These are phyloP conservation scores for Hedya salicella DNA, from an alignment of 2,888 invertebrate species.

Conservation along the genomic window DNA sequence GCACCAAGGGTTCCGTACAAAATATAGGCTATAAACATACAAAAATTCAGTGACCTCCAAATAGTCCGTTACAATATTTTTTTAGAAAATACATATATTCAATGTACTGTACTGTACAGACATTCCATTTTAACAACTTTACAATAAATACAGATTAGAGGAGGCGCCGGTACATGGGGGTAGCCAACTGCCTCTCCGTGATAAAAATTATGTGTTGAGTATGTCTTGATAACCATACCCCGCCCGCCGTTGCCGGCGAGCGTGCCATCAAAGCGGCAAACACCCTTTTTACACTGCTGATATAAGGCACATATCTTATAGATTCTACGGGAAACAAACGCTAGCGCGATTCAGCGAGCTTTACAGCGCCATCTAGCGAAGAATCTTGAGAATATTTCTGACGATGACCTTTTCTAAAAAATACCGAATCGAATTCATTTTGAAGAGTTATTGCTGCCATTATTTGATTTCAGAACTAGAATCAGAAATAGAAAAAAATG, in stretches of 20 bases:
- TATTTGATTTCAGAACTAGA: too few relatives aligned
- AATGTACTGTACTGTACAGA: too few relatives aligned
- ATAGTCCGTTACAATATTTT: too few relatives aligned
- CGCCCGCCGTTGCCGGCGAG: slow-evolving; percentile 81
- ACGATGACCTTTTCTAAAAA: not conserved
- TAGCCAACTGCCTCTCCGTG: slow-evolving; percentile 89
- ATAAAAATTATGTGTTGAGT: slow-evolving; percentile 93
- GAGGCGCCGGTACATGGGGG: slow-evolving; percentile 88
- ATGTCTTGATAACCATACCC: slow-evolving; percentile 95
- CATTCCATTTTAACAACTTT: too few relatives aligned
- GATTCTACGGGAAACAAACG: slow-evolving; percentile 28
- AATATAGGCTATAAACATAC: too few relatives aligned
- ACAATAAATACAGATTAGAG: slow-evolving; percentile 48
- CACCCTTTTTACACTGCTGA: slow-evolving; percentile 85
- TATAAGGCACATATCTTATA: not conserved
- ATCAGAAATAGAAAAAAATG: too few relatives aligned
- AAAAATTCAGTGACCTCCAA: too few relatives aligned
- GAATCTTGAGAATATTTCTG: slow-evolving; percentile 15
- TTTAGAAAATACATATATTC: too few relatives aligned
- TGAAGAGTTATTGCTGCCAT: too few relatives aligned
- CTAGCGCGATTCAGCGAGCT: slow-evolving; percentile 55
- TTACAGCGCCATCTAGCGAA: slow-evolving; percentile 57
- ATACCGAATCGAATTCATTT: too few relatives aligned
- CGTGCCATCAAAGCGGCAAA: slow-evolving; percentile 90
- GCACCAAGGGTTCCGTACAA: too few relatives aligned